Percentiles rank a stretch among this genome's conserved stretches.
phyloP scores from a whole-genome alignment of 2,797 vertebrate species.

The Vipera ursinii region DNA sequence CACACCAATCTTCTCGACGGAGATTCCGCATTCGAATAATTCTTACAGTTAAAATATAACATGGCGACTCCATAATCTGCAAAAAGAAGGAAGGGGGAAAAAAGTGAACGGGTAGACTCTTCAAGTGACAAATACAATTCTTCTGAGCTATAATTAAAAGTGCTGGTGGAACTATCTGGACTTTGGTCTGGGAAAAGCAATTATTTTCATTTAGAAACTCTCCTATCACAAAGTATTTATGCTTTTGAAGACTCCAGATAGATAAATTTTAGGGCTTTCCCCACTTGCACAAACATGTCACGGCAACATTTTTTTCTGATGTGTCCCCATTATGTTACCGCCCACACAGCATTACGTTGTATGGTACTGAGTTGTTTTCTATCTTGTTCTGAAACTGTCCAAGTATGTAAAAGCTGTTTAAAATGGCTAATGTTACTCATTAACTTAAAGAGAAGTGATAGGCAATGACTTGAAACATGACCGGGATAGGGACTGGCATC shows the following conservation, averaged over 20 bases:
- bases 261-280: background rate
- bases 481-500: background rate
- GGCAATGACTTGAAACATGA: background rate
- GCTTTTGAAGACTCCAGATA: background rate
- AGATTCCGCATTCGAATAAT: slow-evolving; percentile 69
- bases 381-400: background rate
- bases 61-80: slow-evolving; percentile 55
- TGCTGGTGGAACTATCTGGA: background rate
- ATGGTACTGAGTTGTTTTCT: background rate
- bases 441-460: background rate
- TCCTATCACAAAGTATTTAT: background rate
- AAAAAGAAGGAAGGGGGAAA: background rate
- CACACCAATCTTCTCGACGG: slow-evolving; percentile 69
- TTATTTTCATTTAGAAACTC: background rate
- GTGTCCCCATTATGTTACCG: background rate
- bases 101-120: background rate
- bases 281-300: background rate
- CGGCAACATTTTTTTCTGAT: background rate
- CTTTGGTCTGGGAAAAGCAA: background rate
- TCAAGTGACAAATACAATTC: background rate
- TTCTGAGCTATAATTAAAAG: background rate
- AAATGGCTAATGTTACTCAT: background rate
- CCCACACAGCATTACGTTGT: background rate
- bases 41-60: slow-evolving; percentile 73
- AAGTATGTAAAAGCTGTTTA: background rate